Base-by-base conservation (phyloP, 1,140 invertebrate genomes). In the Monomorium pharaonis region DNA sequence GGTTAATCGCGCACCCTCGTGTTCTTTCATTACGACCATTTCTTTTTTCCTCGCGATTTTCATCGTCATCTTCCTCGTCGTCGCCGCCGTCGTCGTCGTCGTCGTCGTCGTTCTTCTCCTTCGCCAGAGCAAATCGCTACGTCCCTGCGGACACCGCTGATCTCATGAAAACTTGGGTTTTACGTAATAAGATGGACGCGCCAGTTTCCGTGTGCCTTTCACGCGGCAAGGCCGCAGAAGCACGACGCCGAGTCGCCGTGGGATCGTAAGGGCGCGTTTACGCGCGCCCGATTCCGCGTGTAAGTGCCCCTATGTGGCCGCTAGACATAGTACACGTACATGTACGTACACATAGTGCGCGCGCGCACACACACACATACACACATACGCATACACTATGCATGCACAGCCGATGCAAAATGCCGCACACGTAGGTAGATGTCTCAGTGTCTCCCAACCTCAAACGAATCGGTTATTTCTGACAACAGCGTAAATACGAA, bases 101-200 rank as follows among this genome's bases (percentile, higher is more conserved):
- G 47, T 47, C 60, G 60, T 24, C 24, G 54, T 33, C 69, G 14
- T 37, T 62, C 51, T 33, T 76, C 54, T 33, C 21, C 77, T 54
- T 16, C 49, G 14, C 10, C 63, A 49, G 44, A 30, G 51, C 51
- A 88, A 69, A 84, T 77, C 77, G 74, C 56, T 75, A 74, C 84
- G 78, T 86, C 74, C 54, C 76, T 69, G 74, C 84, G 72, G 58
- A 63, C 47, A 72, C 54, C 24, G 84, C 72, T 83, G 88, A 89
- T 92, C 90, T 92, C 92, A 87, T 91, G 92, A 93, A 93, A 93
- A 93, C 80, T 91, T 78, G 67, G 84, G 76, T 85, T 92, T 93
- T 93, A 93, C 92, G 92, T 92, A 93, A 92, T 92, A 93, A 93
- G 92, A 93, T 93, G 92, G 92, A 93, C 91, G 92, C 87, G 88